Evolutionary conservation across 2,888 invertebrate genomes (phyloP).

Genomic region (Phragmatobia fuliginosa): DNA sequence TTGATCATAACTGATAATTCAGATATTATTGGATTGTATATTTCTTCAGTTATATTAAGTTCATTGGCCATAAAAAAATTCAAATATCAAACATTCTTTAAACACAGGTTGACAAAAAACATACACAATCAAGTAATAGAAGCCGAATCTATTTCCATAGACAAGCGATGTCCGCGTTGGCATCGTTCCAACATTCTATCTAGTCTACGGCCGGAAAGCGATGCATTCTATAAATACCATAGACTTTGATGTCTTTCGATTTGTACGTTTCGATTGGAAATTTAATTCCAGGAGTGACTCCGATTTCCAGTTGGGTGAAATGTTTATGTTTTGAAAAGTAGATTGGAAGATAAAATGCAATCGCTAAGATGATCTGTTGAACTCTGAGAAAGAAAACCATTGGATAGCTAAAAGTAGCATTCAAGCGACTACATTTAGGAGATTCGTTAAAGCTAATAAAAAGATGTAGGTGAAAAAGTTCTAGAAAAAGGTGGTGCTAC

Average conservation of each 20-base stretch:
- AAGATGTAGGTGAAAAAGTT: no score
- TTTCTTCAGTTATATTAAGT: no score
- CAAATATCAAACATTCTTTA: conserved; percentile 18
- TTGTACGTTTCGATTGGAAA: conserved; percentile 52
- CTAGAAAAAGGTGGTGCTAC: no score
- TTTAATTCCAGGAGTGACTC: conserved; percentile 41
- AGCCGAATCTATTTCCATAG: conserved; percentile 57
- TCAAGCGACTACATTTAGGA: no score
- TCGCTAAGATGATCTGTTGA: background rate
- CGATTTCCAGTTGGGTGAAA: conserved; percentile 18
- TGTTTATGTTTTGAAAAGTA: conserved; percentile 17
- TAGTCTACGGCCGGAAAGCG: conserved; percentile 61
- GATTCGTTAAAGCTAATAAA: no score
- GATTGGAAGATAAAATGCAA: background rate
- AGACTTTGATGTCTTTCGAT: conserved; percentile 65
- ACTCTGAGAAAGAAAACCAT: background rate
- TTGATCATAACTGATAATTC: background rate
- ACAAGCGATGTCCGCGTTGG: conserved; percentile 54
- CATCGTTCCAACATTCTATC: conserved; percentile 56
- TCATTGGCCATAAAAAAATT: conserved; percentile 19
- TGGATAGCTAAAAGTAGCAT: background rate
- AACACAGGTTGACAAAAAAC: conserved; percentile 52
- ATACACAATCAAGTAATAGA: conserved; percentile 55
- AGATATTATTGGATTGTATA: no score
- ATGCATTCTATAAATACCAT: conserved; percentile 61